These are phyloP conservation scores for Rousettus leschenaultii DNA, from an alignment of 2,113 vertebrate genomes.

Conservation along the genomic window DNA sequence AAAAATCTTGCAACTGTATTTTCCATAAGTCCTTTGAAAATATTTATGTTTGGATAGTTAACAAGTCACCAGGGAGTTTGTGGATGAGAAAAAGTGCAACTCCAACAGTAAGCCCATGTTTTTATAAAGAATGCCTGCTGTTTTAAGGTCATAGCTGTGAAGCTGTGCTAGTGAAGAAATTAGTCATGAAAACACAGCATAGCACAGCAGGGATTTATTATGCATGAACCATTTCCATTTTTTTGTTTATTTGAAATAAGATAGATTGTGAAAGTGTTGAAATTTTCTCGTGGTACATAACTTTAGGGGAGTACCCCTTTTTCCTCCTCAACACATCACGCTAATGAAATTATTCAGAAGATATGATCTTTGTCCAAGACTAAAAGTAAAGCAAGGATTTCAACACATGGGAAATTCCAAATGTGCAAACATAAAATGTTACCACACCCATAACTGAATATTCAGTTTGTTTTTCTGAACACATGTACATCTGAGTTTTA, in stretches of 20 bases:
- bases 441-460: conserved; percentile 22
- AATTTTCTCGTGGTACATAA: conserved; percentile 37
- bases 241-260: conserved; percentile 76
- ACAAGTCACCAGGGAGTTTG: conserved; percentile 76
- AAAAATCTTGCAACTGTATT: conserved; percentile 60
- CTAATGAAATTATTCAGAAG: conserved; percentile 46
- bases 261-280: conserved; percentile 53
- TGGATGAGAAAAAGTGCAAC: conserved; percentile 76
- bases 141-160: conserved; percentile 79
- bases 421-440: conserved; percentile 16
- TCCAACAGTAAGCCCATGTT: conserved; percentile 77
- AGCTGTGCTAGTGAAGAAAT: conserved; percentile 81
- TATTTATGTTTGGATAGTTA: conserved; percentile 72
- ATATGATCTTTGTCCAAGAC: background rate
- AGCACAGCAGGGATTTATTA: conserved; percentile 76
- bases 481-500: background rate
- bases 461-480: background rate
- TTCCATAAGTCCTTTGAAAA: conserved; percentile 63
- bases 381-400: conserved; percentile 1
- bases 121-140: conserved; percentile 77
- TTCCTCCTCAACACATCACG: background rate
- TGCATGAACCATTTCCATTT: conserved; percentile 70
- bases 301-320: background rate
- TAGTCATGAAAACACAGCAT: conserved; percentile 82
- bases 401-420: background rate